Conservation (phyloP, 1,140 invertebrate genomes). For the Goniozus legneri region DNA sequence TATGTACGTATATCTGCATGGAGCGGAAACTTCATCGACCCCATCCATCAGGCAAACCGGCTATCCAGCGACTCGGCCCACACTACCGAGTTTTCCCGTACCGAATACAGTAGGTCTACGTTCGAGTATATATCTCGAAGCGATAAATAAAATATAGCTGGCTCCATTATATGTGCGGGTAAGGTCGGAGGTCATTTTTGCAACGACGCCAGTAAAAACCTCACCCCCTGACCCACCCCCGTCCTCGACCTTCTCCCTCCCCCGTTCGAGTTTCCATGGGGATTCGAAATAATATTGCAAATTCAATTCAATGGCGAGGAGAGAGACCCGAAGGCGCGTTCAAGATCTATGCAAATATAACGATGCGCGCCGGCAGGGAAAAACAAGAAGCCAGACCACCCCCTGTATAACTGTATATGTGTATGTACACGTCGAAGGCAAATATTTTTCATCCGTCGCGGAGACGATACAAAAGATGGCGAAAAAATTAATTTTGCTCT, state of each 20-base stretch:
- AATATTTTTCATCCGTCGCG: conserved; percentile 33
- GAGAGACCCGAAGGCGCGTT: background rate
- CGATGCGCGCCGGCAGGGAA: conserved; percentile 22
- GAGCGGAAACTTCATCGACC: conserved; percentile 22
- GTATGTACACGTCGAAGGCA: conserved; percentile 35
- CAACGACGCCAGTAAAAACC: conserved; percentile 12
- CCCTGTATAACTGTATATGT: too few species aligned
- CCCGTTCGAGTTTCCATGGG: too few species aligned
- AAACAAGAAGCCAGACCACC: too few species aligned
- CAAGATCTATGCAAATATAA: conserved; percentile 41
- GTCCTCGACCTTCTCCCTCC: too few species aligned
- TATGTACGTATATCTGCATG: conserved; percentile 5
- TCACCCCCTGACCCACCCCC: too few species aligned
- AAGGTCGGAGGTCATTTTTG: conserved; percentile 19
- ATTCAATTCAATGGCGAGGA: conserved; percentile 27
- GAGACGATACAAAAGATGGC: too few species aligned
- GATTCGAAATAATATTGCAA: conserved; percentile 31
- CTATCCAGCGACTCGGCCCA: conserved; percentile 11
- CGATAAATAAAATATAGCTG: conserved; percentile 25
- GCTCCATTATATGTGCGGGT: too few species aligned
- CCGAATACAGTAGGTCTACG: conserved; percentile 1
- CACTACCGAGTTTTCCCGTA: conserved; percentile 3
- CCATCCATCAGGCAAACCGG: conserved; percentile 13
- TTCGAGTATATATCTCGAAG: conserved; percentile 2
- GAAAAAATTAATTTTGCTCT: too few species aligned